phyloP scores from a whole-genome alignment of 1,140 invertebrate species.

The Scaptomyza montana region DNA sequence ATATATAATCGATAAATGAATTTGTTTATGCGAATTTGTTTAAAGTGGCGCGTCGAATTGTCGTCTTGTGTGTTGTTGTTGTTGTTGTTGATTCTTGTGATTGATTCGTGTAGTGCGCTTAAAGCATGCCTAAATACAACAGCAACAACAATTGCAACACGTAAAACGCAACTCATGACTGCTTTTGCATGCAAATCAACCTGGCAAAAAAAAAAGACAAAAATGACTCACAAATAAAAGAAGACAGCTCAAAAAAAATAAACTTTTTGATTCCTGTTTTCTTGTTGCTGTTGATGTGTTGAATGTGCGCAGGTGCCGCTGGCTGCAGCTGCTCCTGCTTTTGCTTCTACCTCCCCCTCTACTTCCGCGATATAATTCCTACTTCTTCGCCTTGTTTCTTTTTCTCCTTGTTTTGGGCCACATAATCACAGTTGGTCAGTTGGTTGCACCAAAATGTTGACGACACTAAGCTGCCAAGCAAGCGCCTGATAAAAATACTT shows the following conservation, averaged over 20 bases:
- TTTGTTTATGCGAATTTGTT: slow-evolving; percentile 78
- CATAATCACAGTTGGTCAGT: slow-evolving; percentile 24
- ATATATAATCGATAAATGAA: slow-evolving; percentile 78
- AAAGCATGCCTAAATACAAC: slow-evolving; percentile 53
- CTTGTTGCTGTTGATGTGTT: not conserved
- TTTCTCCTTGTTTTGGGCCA: not conserved
- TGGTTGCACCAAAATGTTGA: slow-evolving; percentile 62
- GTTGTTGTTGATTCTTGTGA: slow-evolving; percentile 34
- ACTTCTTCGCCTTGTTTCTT: slow-evolving; percentile 1
- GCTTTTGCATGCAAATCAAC: slow-evolving; percentile 71
- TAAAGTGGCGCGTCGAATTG: slow-evolving; percentile 73
- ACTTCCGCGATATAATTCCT: not conserved
- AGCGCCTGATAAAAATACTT: slow-evolving; percentile 61
- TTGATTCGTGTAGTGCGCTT: slow-evolving; percentile 67
- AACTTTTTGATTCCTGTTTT: slow-evolving; percentile 43
- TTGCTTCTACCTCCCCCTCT: slow-evolving; percentile 6
- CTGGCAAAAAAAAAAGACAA: slow-evolving; percentile 22
- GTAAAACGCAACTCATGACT: slow-evolving; percentile 26
- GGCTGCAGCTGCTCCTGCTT: slow-evolving; percentile 53
- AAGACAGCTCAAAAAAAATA: not conserved
- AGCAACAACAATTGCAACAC: slow-evolving; percentile 44
- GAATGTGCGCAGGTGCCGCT: slow-evolving; percentile 31
- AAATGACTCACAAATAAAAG: not conserved
- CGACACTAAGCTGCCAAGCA: slow-evolving; percentile 69
- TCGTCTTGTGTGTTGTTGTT: slow-evolving; percentile 15